Conservation (phyloP, 1,140 invertebrate genomes). For the Popillia japonica region DNA sequence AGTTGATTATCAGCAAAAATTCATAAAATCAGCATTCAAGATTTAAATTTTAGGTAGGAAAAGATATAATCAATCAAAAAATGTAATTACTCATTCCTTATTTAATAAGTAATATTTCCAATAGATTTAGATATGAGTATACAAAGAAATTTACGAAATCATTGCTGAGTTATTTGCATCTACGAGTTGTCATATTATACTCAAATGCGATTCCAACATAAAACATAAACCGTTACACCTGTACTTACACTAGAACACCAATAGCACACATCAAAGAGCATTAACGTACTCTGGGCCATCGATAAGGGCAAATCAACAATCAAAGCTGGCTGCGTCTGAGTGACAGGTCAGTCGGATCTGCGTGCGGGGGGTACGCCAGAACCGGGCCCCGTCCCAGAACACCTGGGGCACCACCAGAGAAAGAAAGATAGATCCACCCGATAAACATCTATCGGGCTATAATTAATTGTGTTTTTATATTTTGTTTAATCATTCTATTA, state of each 20-base stretch:
- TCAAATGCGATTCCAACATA: neutral
- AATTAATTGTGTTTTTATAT: slow-evolving; percentile 61
- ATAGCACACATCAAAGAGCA: slow-evolving; percentile 27
- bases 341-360: slow-evolving; percentile 49
- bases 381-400: slow-evolving; percentile 50
- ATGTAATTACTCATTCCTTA: too few species aligned
- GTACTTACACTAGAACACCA: slow-evolving; percentile 18
- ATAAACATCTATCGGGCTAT: slow-evolving; percentile 57
- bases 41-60: too few species aligned
- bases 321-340: slow-evolving; percentile 44
- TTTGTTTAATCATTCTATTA: slow-evolving; percentile 61
- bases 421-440: slow-evolving; percentile 42
- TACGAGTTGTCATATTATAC: neutral
- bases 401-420: slow-evolving; percentile 50
- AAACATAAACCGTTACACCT: slow-evolving; percentile 37
- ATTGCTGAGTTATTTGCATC: too few species aligned
- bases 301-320: slow-evolving; percentile 42
- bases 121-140: too few species aligned
- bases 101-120: too few species aligned
- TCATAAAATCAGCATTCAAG: too few species aligned
- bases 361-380: slow-evolving; percentile 44
- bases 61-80: too few species aligned
- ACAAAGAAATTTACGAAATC: too few species aligned
- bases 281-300: slow-evolving; percentile 35
- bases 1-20: too few species aligned